Evolutionary conservation across 2,797 vertebrate species (phyloP).

Genomic region (Trematomus bernacchii): DNA sequence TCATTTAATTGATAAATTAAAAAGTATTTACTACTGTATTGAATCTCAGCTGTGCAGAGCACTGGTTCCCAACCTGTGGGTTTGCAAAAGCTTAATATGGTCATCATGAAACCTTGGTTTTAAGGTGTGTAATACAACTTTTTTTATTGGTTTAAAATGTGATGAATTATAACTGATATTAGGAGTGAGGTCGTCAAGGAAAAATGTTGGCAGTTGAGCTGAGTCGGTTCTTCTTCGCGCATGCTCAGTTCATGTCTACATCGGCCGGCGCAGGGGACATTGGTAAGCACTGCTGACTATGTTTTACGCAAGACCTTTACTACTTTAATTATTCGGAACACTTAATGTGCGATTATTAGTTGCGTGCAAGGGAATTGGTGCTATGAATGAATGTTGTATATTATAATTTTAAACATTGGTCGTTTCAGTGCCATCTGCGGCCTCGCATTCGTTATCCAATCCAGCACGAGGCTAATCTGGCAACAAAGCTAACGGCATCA

Average conservation of each 20-base stretch:
- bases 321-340: rapidly evolving
- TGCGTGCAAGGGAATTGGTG: rapidly evolving
- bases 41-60: neutral
- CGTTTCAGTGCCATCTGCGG: constrained; percentile 36
- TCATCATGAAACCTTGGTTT: too few relatives aligned
- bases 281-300: constrained; percentile 69
- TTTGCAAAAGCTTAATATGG: too few relatives aligned
- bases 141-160: too few relatives aligned
- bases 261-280: constrained; percentile 68
- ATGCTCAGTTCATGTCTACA: constrained; percentile 59
- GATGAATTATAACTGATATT: too few relatives aligned
- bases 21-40: neutral
- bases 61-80: too few relatives aligned
- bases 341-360: neutral
- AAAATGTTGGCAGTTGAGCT: too few relatives aligned
- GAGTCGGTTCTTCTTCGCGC: constrained; percentile 39
- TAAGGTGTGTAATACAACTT: too few relatives aligned
- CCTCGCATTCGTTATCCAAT: constrained; percentile 73
- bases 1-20: neutral
- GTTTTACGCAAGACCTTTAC: constrained; percentile 15
- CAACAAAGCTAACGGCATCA: constrained; percentile 69
- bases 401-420: constrained; percentile 2
- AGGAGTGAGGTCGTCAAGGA: too few relatives aligned
- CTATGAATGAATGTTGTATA: neutral
- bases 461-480: constrained; percentile 73